These are phyloP conservation scores for Acromyrmex charruanus DNA, from an alignment of 1,140 invertebrate species.

Conservation along the genomic window DNA sequence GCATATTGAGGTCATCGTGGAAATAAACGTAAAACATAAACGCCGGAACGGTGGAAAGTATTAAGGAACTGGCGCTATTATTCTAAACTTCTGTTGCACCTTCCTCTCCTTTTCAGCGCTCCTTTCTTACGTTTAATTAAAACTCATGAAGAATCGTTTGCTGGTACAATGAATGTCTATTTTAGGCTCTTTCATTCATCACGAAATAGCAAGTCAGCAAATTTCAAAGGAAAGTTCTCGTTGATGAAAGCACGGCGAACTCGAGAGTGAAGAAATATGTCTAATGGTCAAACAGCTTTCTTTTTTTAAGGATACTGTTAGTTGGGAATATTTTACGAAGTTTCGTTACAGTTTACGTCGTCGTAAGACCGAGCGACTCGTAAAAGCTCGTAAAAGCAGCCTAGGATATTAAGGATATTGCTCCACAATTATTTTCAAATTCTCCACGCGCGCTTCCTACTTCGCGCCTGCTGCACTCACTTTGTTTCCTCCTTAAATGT, in stretches of 20 bases:
- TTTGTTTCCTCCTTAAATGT: slow-evolving; percentile 70
- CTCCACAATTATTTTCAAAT: slow-evolving; percentile 69
- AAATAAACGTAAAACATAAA: slow-evolving; percentile 18
- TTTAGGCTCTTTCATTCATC: slow-evolving; percentile 46
- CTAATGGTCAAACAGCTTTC: slow-evolving; percentile 50
- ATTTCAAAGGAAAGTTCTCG: slow-evolving; percentile 48
- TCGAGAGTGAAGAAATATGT: slow-evolving; percentile 40
- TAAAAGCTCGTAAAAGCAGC: neutral
- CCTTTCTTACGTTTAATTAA: slow-evolving; percentile 53
- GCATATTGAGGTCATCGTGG: neutral
- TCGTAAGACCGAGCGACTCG: slow-evolving; percentile 2
- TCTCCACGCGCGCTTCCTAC: slow-evolving; percentile 57
- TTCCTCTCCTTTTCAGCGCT: neutral
- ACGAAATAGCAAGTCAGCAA: slow-evolving; percentile 45
- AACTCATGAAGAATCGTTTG: slow-evolving; percentile 56
- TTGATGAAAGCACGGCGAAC: slow-evolving; percentile 47
- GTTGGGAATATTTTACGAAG: neutral
- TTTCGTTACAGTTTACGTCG: slow-evolving; percentile 30
- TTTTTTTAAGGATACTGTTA: slow-evolving; percentile 21
- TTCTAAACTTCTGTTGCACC: slow-evolving; percentile 35
- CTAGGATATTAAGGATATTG: slow-evolving; percentile 47
- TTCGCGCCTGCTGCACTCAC: slow-evolving; percentile 35
- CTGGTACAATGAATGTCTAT: slow-evolving; percentile 55
- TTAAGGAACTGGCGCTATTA: slow-evolving; percentile 12
- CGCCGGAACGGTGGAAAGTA: slow-evolving; percentile 13